Conservation (phyloP, 2,888 invertebrate genomes). For the Campaea margaritaria region DNA sequence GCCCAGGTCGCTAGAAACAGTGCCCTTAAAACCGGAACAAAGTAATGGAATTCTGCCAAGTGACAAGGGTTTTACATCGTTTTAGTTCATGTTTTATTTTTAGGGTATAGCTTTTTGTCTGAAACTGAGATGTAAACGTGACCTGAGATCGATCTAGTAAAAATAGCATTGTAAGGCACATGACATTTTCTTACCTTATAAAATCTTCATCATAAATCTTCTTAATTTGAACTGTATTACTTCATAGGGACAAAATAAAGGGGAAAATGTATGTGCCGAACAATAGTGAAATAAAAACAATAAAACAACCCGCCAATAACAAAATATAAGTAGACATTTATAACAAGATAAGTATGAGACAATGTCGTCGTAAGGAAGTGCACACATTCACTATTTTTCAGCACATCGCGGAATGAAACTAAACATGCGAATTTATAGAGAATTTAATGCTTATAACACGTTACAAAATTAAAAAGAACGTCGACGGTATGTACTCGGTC, state of each 20-base stretch:
- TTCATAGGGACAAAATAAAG: constrained; percentile 41
- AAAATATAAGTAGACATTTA: constrained; percentile 51
- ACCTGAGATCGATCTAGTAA: not conserved
- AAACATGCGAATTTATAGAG: constrained; percentile 56
- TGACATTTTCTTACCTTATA: constrained; percentile 74
- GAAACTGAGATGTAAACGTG: constrained; percentile 4
- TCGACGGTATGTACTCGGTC: constrained; percentile 19
- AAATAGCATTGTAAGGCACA: constrained; percentile 81
- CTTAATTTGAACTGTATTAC: constrained; percentile 28
- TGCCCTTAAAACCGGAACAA: too few relatives aligned
- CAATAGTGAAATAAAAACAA: constrained; percentile 90
- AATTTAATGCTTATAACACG: constrained; percentile 73
- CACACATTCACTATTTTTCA: constrained; percentile 84
- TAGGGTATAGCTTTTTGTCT: too few relatives aligned
- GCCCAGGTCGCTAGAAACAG: too few relatives aligned
- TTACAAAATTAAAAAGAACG: constrained; percentile 38
- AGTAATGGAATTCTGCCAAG: too few relatives aligned
- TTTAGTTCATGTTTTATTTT: too few relatives aligned
- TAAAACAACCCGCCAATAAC: constrained; percentile 51
- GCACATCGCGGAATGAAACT: constrained; percentile 73
- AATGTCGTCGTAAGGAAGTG: constrained; percentile 80
- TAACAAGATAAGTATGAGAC: constrained; percentile 45
- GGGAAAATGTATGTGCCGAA: constrained; percentile 88
- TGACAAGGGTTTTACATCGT: too few relatives aligned
- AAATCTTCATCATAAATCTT: constrained; percentile 47